phyloP scores from a whole-genome alignment of 2,113 vertebrate species.

The Anser cygnoides region DNA sequence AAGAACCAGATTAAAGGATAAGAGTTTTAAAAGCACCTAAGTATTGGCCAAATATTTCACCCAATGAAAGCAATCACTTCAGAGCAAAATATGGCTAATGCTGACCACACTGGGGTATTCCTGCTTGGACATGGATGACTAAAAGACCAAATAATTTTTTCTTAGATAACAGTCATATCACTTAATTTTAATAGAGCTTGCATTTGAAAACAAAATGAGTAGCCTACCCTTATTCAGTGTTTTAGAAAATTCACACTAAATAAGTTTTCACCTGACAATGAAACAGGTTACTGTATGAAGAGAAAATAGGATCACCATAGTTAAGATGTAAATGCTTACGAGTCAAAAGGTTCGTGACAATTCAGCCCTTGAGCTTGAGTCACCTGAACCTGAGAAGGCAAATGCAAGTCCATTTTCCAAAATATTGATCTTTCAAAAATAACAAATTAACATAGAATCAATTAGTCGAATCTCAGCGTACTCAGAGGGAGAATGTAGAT shows the following conservation, averaged over 20 bases:
- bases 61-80: background rate
- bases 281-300: background rate
- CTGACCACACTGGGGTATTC: background rate
- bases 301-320: background rate
- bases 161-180: background rate
- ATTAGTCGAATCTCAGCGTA: background rate
- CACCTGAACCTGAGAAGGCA: background rate
- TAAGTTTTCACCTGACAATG: background rate
- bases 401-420: background rate
- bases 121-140: background rate
- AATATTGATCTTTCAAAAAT: background rate
- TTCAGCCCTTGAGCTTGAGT: background rate
- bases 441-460: background rate
- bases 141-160: background rate
- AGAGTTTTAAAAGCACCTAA: background rate
- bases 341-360: background rate
- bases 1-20: constrained; percentile 33
- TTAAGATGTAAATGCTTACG: background rate
- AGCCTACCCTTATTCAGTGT: background rate
- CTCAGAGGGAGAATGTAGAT: background rate
- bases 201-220: background rate
- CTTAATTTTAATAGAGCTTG: background rate
- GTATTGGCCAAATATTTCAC: background rate
- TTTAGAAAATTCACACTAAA: background rate
- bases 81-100: background rate